Percentiles rank a stretch among this genome's conserved stretches.
Conservation (phyloP, 2,113 vertebrate species). For the Pyxicephalus adspersus region DNA sequence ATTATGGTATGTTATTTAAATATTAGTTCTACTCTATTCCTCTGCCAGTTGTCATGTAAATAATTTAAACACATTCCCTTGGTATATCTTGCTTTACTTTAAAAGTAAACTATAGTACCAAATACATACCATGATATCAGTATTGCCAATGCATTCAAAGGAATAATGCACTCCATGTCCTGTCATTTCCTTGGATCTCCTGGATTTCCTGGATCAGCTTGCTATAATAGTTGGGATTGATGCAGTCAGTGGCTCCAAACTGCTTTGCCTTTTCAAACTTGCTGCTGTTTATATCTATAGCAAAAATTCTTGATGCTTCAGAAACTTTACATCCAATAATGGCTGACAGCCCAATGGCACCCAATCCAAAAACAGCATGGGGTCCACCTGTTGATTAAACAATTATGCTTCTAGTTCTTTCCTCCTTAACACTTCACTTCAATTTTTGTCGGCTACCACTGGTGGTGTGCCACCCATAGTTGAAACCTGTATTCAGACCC, state of each 20-base stretch:
- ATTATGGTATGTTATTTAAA: no score
- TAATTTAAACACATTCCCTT: no score
- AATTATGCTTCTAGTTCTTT: background rate
- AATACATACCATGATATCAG: conserved; percentile 67
- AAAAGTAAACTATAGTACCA: no score
- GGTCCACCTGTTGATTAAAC: conserved; percentile 65
- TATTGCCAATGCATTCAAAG: conserved; percentile 73
- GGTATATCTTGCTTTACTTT: no score
- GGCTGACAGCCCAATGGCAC: conserved; percentile 71
- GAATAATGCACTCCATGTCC: conserved; percentile 71
- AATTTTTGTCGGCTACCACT: no score
- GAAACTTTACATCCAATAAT: conserved; percentile 78
- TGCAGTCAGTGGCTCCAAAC: conserved; percentile 70
- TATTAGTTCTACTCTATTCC: no score
- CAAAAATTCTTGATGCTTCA: conserved; percentile 77
- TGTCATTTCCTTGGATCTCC: conserved; percentile 69
- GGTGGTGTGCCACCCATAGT: no score
- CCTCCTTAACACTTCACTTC: no score
- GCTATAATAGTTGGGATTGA: conserved; percentile 64
- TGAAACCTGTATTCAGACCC: no score
- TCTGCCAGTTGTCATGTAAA: no score
- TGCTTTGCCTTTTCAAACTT: conserved; percentile 65
- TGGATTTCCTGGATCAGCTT: conserved; percentile 68
- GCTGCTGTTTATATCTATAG: conserved; percentile 66
- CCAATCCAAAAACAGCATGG: conserved; percentile 75